Percentiles rank a stretch among this genome's conserved stretches.
Evolutionary conservation across 2,888 invertebrate species (phyloP).

Genomic region (Pristionchus exspectatus): DNA sequence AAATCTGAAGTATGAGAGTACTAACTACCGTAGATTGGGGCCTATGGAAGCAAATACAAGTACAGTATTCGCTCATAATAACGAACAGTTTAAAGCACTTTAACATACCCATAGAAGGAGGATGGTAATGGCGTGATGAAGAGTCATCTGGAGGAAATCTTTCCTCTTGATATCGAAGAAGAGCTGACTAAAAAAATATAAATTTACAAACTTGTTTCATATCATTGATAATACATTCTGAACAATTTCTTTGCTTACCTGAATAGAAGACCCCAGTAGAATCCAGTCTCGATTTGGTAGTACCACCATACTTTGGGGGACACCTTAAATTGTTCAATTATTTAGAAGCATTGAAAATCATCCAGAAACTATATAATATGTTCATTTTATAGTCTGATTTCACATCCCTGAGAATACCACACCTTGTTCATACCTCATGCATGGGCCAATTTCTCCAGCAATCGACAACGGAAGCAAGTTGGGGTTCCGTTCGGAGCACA

Average conservation of each 20-base stretch:
- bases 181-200: slow-evolving; percentile 67
- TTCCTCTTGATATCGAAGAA: slow-evolving; percentile 81
- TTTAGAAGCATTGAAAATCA: neutral
- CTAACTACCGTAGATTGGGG: neutral
- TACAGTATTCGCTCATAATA: neutral
- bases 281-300: slow-evolving; percentile 94
- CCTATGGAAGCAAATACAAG: neutral
- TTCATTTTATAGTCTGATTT: too few species aligned
- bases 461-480: slow-evolving; percentile 71
- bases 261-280: slow-evolving; percentile 92
- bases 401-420: neutral
- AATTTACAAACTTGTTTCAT: neutral
- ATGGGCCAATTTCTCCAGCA: slow-evolving; percentile 76
- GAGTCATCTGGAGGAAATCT: slow-evolving; percentile 86
- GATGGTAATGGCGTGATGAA: slow-evolving; percentile 96
- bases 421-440: slow-evolving; percentile 82
- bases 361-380: neutral
- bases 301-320: slow-evolving; percentile 81
- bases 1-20: slow-evolving; percentile 79
- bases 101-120: slow-evolving; percentile 87
- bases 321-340: neutral
- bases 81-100: too few species aligned
- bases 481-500: slow-evolving; percentile 71
- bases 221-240: too few species aligned
- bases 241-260: slow-evolving; percentile 57